phyloP scores from a whole-genome alignment of 2,888 invertebrate genomes.

The Rotaria socialis region DNA sequence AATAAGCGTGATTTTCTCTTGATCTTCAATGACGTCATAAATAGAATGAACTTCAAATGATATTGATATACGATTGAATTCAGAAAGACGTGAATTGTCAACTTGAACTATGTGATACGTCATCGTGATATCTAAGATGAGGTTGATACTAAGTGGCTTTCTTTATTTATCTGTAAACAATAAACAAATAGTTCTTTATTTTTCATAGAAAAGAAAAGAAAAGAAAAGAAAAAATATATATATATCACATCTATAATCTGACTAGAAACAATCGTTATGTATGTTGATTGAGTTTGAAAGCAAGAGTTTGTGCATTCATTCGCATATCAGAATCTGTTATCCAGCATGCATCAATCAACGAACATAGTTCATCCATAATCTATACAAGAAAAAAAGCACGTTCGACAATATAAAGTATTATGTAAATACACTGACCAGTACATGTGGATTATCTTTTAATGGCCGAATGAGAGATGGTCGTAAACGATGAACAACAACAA shows the following conservation, averaged over 20 bases:
- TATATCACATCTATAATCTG: not conserved
- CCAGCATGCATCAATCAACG: not conserved
- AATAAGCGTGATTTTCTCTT: not conserved
- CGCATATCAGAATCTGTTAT: not conserved
- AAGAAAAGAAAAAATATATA: not conserved
- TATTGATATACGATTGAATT: not conserved
- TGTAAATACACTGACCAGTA: not conserved
- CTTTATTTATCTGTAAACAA: no score
- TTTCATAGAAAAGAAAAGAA: no score
- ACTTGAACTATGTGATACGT: not conserved
- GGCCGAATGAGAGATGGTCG: not conserved
- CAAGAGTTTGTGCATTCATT: slow-evolving; percentile 5
- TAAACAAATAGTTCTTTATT: not conserved
- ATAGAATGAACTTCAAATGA: slow-evolving; percentile 13
- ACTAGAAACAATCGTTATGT: not conserved
- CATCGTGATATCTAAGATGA: not conserved
- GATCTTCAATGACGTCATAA: not conserved
- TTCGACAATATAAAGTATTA: no score
- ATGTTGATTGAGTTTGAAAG: not conserved
- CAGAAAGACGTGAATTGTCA: not conserved
- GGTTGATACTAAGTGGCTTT: no score
- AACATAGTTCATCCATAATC: not conserved
- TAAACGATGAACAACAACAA: not conserved
- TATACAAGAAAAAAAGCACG: not conserved
- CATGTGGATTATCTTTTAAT: not conserved